Conservation (phyloP, 2,888 invertebrate species). For the Agriopis marginaria region DNA sequence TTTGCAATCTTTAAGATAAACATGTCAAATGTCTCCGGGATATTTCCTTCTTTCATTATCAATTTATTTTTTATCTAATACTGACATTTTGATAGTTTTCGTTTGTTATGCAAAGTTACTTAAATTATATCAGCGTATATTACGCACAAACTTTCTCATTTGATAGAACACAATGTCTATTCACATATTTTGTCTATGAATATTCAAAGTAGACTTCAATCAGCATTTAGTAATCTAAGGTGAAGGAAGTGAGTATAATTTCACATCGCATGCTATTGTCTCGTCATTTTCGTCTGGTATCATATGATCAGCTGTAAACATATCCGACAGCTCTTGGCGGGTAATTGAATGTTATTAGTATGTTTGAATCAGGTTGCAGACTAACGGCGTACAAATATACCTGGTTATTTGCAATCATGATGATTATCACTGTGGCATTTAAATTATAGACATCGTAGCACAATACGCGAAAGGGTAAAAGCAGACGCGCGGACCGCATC, state of each 20-base stretch:
- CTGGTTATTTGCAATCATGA: constrained; percentile 56
- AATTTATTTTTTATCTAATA: constrained; percentile 51
- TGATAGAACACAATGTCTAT: background rate
- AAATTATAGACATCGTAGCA: constrained; percentile 56
- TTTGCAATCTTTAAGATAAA: constrained; percentile 10
- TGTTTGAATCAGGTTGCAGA: constrained; percentile 38
- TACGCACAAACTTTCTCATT: constrained; percentile 1
- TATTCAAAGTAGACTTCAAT: constrained; percentile 9
- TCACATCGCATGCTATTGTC: constrained; percentile 40
- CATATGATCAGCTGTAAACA: constrained; percentile 37
- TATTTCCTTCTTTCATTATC: constrained; percentile 48
- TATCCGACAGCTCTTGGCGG: constrained; percentile 31
- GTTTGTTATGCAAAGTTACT: constrained; percentile 33
- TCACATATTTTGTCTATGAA: background rate
- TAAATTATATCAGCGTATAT: constrained; percentile 18
- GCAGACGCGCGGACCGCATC: constrained; percentile 67
- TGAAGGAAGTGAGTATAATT: constrained; percentile 23
- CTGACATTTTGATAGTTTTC: constrained; percentile 43
- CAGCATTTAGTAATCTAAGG: constrained; percentile 5
- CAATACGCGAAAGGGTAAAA: constrained; percentile 76
- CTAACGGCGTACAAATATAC: constrained; percentile 54
- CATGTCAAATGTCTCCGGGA: constrained; percentile 41
- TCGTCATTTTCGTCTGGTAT: constrained; percentile 40
- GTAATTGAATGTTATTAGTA: constrained; percentile 40
- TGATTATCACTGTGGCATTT: constrained; percentile 70